phyloP scores from a whole-genome alignment of 1,140 invertebrate genomes.

The Drosophila subobscura region DNA sequence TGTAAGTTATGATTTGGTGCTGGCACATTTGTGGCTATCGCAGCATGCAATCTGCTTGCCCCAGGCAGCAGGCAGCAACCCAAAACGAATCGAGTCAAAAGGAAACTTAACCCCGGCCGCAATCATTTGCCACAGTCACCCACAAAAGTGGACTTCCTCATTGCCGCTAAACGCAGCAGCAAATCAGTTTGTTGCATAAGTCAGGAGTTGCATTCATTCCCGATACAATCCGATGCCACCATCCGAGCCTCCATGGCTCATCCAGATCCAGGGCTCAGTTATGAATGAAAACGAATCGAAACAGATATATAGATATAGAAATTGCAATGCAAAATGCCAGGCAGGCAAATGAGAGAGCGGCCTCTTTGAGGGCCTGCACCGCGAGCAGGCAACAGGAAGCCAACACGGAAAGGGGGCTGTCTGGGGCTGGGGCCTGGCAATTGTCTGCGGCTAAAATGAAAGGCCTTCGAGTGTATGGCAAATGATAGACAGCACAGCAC shows the following conservation, averaged over 20 bases:
- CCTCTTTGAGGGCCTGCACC: constrained; percentile 55
- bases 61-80: constrained; percentile 24
- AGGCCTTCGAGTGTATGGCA: constrained; percentile 56
- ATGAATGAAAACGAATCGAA: constrained; percentile 67
- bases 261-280: constrained; percentile 42
- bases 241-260: constrained; percentile 40
- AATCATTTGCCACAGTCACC: constrained; percentile 77
- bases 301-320: constrained; percentile 67
- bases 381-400: constrained; percentile 32
- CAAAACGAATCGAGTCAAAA: constrained; percentile 29
- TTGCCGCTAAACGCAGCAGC: constrained; percentile 47
- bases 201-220: constrained; percentile 48
- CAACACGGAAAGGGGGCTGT: constrained; percentile 16
- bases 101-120: constrained; percentile 39
- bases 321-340: constrained; percentile 35
- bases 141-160: constrained; percentile 71
- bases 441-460: constrained; percentile 64
- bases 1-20: constrained; percentile 19
- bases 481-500: constrained; percentile 61
- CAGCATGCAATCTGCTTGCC: constrained; percentile 31
- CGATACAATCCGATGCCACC: constrained; percentile 21
- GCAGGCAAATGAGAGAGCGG: constrained; percentile 65
- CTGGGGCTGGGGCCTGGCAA: constrained; percentile 31
- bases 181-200: constrained; percentile 56
- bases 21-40: constrained; percentile 11